Evolutionary conservation across 2,797 vertebrate genomes (phyloP).

Genomic region (Intellagama lesueurii): DNA sequence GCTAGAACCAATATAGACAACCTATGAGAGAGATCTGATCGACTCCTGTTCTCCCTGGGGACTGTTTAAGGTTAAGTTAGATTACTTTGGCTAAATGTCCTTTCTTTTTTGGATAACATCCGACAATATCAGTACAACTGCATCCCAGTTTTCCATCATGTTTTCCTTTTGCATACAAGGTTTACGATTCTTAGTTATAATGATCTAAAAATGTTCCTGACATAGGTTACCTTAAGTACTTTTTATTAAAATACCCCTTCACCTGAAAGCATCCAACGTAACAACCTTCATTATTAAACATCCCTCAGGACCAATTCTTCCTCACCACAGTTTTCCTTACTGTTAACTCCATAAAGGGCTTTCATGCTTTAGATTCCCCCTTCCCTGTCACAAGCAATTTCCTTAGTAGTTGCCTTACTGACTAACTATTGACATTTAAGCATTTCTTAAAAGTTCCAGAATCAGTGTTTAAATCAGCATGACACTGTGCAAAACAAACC

Average conservation of each 20-base stretch:
- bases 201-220: neutral
- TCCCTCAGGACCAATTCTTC: neutral
- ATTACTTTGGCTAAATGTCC: neutral
- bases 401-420: neutral
- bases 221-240: neutral
- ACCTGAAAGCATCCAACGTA: slow-evolving; percentile 2
- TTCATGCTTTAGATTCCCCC: neutral
- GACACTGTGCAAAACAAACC: neutral
- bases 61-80: neutral
- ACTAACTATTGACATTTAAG: slow-evolving; percentile 1
- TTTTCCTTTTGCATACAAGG: neutral
- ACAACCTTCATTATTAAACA: slow-evolving; percentile 6
- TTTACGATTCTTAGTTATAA: neutral
- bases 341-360: neutral
- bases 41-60: neutral
- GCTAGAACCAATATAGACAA: neutral
- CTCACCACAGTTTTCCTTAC: neutral
- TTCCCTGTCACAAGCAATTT: neutral
- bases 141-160: neutral
- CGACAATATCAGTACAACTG: neutral
- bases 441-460: neutral
- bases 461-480: neutral
- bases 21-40: neutral
- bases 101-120: neutral
- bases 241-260: slow-evolving; percentile 8